Evolutionary conservation across 92 coral and sea anemone species (phyloP), one percentile per base, ranked within the genome.

Genomic region (Phenganax marumi): DNA sequence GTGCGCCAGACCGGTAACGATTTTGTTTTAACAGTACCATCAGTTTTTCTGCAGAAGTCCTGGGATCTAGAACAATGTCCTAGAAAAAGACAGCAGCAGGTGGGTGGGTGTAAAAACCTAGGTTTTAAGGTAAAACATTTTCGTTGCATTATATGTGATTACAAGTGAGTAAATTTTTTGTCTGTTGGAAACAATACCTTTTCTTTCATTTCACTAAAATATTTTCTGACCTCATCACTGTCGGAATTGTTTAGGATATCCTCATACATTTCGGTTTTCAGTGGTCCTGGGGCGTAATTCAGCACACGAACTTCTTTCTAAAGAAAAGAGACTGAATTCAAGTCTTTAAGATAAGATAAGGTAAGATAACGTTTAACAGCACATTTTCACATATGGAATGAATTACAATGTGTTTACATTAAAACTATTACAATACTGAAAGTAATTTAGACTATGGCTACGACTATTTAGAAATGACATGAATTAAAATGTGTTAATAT

Each of bases 241-340:
- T 80, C 89, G 8, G 89, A 52, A 8, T 73, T 63, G 61, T 73
- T 71, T 56, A 33, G 10, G 54, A 92, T 62, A 3, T 75, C 81
- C 3, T 88, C 84, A 43, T 52, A 68, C 97, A 93, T 93, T 14
- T 89, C 88, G 16, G 97, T 93, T 7, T 79, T 71, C 17, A 93
- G 82, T 0, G 97, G 97, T 11, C 97, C 97, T 7, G 97, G 97
- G 10, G 97, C 91, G 68, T 93, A 93, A 76, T 83, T 92, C 50
- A 93, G 79, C 6, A 91, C 96, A 14, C 92, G 89, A 1, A 88
- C 92, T 52, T 88, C 83, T 7, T 85, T 89, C 97, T 93, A 75
- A 8, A 14, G 80, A 54, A 9, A 11, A 43, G 26, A 23, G 17
- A 74, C 43, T 33, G 43, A 33, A 2, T 33, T 33, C 43, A 33